Evolutionary conservation across 2,888 invertebrate species (phyloP), one percentile per base, ranked within the genome.

Genomic region (Cyclophora albipunctata): DNA sequence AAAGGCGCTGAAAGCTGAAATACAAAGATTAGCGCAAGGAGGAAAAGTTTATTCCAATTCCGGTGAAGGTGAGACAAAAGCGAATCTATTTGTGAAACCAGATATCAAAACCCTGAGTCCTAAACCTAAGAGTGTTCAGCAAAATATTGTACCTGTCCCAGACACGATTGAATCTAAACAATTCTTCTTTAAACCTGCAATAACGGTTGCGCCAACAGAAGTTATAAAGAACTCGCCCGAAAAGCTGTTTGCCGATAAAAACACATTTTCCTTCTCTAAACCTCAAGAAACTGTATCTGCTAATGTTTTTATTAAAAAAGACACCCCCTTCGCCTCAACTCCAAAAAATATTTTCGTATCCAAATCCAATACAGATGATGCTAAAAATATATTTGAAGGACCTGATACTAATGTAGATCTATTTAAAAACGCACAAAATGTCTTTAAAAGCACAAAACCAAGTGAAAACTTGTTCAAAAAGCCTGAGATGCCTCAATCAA

Each of bases 131-230:
- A 60, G 57, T 43, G 59, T 60, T 37, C 61, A 68, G 48, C 40
- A 49, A 49, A 20, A 20, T 20, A 20, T 20, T 20, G 48, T 58
- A 6, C 52, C 71, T 7, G 42, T 42, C 4, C 61, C 53, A 20
- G 51, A 58, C 34, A 50, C 48, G 4, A 62, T 48, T 51, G 66
- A 61, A 34, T 60, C 56, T 33, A 77, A 73, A 53, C 49, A 63
- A 40, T 86, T 84, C 62, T 76, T 74, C n/a, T 88, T 88, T 51
- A 80, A 81, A 59, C 83, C 85, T 7, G 85, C 87, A 20, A 79
- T 81, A 59, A 69, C 77, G 7, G 73, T 88, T 7, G 84, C 80
- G 3, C 57, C 78, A 3, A 62, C 63, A 4, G 84, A 82, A 50
- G 56, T 75, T 0, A 76, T 82, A 5, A 71, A 74, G 43, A 72